These are phyloP conservation scores for Spea bombifrons DNA, from an alignment of 2,113 vertebrate species.

Conservation along the genomic window DNA sequence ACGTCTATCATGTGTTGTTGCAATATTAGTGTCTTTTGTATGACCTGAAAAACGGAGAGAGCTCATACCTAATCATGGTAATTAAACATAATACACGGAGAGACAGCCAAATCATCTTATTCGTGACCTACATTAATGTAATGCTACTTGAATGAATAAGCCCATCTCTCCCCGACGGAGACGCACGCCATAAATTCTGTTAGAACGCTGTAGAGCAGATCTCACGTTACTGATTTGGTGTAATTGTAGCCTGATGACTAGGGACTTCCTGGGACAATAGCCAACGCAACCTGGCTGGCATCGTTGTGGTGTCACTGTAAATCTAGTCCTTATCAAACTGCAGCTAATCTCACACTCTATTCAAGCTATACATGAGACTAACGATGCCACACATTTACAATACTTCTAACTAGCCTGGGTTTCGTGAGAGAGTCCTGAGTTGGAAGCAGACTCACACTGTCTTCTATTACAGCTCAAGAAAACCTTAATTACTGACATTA, in stretches of 20 bases:
- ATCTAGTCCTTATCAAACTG: too few relatives aligned
- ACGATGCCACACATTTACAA: too few relatives aligned
- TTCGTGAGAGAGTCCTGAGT: too few relatives aligned
- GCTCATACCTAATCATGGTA: constrained; percentile 5
- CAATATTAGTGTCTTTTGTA: not conserved
- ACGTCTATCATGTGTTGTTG: too few relatives aligned
- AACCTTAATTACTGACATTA: too few relatives aligned
- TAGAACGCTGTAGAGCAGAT: too few relatives aligned
- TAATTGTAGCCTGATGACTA: not conserved
- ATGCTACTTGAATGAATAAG: constrained; percentile 9
- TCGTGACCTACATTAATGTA: constrained; percentile 32
- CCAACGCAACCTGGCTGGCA: not conserved
- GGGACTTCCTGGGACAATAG: not conserved
- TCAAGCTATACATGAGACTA: not conserved
- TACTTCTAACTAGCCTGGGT: too few relatives aligned
- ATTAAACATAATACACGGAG: constrained; percentile 14
- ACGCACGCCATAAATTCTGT: not conserved
- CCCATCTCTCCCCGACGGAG: not conserved
- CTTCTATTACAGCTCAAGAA: too few relatives aligned
- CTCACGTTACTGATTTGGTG: not conserved
- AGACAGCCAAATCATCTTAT: not conserved
- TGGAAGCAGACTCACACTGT: too few relatives aligned
- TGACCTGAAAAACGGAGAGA: constrained; percentile 18
- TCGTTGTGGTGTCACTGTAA: not conserved
- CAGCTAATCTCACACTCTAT: not conserved